phyloP scores from a whole-genome alignment of 2,888 invertebrate genomes.

The Erynnis tages region DNA sequence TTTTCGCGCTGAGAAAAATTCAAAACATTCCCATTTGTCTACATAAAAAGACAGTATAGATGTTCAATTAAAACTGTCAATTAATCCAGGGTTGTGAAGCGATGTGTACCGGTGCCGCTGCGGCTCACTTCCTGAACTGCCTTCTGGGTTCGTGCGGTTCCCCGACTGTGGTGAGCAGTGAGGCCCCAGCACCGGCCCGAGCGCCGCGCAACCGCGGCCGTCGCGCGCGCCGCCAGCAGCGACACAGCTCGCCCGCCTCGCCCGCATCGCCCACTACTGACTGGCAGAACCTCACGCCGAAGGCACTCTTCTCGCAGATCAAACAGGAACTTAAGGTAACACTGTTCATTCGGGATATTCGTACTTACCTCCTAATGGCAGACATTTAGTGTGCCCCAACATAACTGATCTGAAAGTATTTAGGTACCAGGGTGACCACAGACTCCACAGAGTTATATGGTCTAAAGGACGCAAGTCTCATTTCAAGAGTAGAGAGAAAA shows the following conservation, averaged over 20 bases:
- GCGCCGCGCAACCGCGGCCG: conserved; percentile 79
- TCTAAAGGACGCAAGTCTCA: too few relatives aligned
- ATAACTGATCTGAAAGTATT: too few relatives aligned
- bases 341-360: too few relatives aligned
- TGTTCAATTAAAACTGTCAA: too few relatives aligned
- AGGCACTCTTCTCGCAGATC: conserved; percentile 93
- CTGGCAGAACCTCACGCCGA: conserved; percentile 94
- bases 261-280: conserved; percentile 70
- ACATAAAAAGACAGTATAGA: too few relatives aligned
- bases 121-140: conserved; percentile 98
- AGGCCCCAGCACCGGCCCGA: conserved; percentile 55
- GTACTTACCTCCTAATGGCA: too few relatives aligned
- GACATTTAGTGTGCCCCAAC: too few relatives aligned
- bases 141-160: conserved; percentile 89
- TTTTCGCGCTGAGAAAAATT: too few relatives aligned
- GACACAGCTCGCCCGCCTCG: conserved; percentile 50
- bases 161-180: conserved; percentile 68
- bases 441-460: too few relatives aligned
- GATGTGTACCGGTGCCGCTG: conserved; percentile 94
- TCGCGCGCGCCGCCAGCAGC: conserved; percentile 61
- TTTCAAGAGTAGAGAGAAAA: too few relatives aligned
- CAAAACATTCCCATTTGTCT: too few relatives aligned
- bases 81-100: conserved; percentile 93
- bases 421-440: too few relatives aligned
- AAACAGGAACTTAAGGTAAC: conserved; percentile 86